Evolutionary conservation across 2,797 vertebrate species (phyloP).

Genomic region (Esox masquinongy): DNA sequence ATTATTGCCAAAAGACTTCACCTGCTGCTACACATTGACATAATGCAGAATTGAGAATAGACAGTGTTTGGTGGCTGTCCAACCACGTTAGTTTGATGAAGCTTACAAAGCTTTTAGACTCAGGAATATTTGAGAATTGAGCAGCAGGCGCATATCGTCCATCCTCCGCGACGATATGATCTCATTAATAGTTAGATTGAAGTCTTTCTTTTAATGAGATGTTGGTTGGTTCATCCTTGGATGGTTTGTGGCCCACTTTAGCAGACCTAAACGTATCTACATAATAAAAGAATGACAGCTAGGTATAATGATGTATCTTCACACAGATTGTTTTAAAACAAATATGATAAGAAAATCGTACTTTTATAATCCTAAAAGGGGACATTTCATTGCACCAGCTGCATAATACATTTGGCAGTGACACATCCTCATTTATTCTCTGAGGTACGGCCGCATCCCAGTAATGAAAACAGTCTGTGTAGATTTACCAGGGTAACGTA

Average conservation of each 20-base stretch:
- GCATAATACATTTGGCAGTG: background rate
- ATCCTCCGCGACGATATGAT: background rate
- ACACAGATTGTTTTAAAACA: background rate
- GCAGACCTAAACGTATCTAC: slow-evolving; percentile 43
- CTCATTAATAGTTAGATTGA: slow-evolving; percentile 62
- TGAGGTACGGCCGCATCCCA: background rate
- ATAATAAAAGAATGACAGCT: slow-evolving; percentile 24
- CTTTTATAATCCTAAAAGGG: background rate
- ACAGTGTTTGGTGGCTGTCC: slow-evolving; percentile 67
- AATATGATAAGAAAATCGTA: background rate
- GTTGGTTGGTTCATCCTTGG: slow-evolving; percentile 55
- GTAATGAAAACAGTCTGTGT: background rate
- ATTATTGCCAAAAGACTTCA: slow-evolving; percentile 80
- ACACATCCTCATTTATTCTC: background rate
- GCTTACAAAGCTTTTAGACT: slow-evolving; percentile 64
- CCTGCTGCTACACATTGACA: slow-evolving; percentile 67
- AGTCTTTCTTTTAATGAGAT: slow-evolving; percentile 70
- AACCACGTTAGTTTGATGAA: slow-evolving; percentile 74
- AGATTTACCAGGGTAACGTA: background rate
- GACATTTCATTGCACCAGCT: background rate
- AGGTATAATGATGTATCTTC: background rate
- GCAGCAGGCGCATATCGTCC: slow-evolving; percentile 64
- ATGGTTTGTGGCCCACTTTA: slow-evolving; percentile 67
- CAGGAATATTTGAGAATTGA: slow-evolving; percentile 65
- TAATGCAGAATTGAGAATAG: slow-evolving; percentile 68